Percentiles rank a stretch among this genome's conserved stretches.
Evolutionary conservation across 2,888 invertebrate species (phyloP).

Genomic region (Lithophane leautieri): DNA sequence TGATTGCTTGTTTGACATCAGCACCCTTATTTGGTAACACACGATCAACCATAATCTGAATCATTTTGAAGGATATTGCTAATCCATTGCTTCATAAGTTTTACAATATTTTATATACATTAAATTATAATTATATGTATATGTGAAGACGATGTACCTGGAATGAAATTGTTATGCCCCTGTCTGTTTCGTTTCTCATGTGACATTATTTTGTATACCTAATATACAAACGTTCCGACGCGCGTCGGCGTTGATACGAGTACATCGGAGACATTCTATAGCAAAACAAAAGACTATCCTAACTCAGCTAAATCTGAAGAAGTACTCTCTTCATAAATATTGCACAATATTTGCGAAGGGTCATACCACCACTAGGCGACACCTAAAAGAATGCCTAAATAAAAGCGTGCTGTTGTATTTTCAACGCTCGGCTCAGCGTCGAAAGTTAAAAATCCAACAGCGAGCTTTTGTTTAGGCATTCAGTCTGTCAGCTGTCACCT

Average conservation of each 20-base stretch:
- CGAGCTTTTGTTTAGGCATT: not conserved
- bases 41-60: too few relatives aligned
- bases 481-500: slow-evolving; percentile 21
- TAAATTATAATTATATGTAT: not conserved
- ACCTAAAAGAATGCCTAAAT: not conserved
- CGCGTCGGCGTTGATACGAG: not conserved
- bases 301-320: not conserved
- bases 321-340: slow-evolving; percentile 12
- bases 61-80: too few relatives aligned
- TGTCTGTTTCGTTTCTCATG: not conserved
- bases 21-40: too few relatives aligned
- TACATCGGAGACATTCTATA: not conserved
- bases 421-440: not conserved
- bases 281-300: not conserved
- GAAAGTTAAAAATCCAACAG: not conserved
- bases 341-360: slow-evolving; percentile 2
- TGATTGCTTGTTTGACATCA: not conserved
- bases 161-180: not conserved
- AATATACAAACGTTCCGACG: not conserved
- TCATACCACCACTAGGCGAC: not conserved
- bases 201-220: not conserved
- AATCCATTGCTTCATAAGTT: too few relatives aligned
- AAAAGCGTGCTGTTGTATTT: not conserved
- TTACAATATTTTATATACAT: not conserved
- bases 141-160: not conserved